Evolutionary conservation across 2,888 invertebrate genomes (phyloP).

Genomic region (Buathra laborator): DNA sequence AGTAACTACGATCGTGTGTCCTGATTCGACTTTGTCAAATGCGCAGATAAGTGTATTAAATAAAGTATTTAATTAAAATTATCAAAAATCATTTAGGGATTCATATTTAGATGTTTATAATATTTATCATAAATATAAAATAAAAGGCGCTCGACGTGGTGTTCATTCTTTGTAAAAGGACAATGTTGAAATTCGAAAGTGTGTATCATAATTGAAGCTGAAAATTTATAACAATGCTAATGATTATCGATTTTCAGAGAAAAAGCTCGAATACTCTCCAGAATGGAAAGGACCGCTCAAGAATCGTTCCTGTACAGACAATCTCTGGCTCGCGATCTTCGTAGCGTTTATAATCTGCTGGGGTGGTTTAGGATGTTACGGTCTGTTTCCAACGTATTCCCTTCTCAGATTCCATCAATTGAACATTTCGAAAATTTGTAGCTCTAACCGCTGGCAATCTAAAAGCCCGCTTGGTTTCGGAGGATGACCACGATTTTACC

Average conservation of each 20-base stretch:
- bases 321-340: conserved; percentile 93
- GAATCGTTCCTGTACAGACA: conserved; percentile 95
- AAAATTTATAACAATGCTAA: neutral
- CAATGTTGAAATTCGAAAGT: too few relatives aligned
- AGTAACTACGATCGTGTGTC: too few relatives aligned
- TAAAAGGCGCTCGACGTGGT: too few relatives aligned
- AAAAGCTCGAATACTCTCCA: conserved; percentile 91
- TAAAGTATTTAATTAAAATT: too few relatives aligned
- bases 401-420: neutral
- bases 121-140: too few relatives aligned
- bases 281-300: conserved; percentile 92
- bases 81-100: too few relatives aligned
- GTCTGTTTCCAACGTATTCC: conserved; percentile 85
- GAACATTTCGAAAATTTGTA: conserved; percentile 86
- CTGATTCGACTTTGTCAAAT: conserved; percentile 74
- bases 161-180: too few relatives aligned
- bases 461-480: too few relatives aligned
- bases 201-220: neutral
- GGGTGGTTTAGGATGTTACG: conserved; percentile 92
- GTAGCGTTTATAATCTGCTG: conserved; percentile 92
- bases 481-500: too few relatives aligned
- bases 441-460: neutral
- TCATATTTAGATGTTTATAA: too few relatives aligned
- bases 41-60: too few relatives aligned
- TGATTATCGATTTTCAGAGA: conserved; percentile 87